Conservation (phyloP, 2,113 vertebrate species). For the Dunckerocampus dactyliophorus region DNA sequence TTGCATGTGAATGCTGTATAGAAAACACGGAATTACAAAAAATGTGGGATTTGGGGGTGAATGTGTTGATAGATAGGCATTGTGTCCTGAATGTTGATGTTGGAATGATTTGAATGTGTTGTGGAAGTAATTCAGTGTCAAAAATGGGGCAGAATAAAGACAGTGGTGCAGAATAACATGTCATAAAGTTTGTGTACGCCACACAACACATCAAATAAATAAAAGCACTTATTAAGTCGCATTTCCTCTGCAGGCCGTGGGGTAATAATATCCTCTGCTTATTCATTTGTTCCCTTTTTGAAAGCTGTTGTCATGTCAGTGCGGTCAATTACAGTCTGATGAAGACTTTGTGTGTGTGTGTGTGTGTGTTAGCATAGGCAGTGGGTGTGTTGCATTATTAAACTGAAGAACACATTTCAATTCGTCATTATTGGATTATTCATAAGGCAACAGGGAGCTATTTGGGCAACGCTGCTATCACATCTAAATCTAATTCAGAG, state of each 20-base stretch:
- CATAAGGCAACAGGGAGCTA: slow-evolving; percentile 26
- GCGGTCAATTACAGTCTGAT: slow-evolving; percentile 18
- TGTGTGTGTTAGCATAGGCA: not conserved
- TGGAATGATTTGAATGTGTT: too few relatives aligned
- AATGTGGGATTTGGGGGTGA: too few relatives aligned
- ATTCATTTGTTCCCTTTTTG: slow-evolving; percentile 12
- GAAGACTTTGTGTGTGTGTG: not conserved
- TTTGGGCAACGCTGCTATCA: slow-evolving; percentile 12
- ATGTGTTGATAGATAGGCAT: too few relatives aligned
- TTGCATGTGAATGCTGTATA: too few relatives aligned
- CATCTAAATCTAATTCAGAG: slow-evolving; percentile 4
- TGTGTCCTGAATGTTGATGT: too few relatives aligned
- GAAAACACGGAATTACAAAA: too few relatives aligned
- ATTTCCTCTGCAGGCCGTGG: not conserved
- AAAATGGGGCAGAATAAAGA: too few relatives aligned
- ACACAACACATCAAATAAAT: not conserved
- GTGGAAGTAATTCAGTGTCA: too few relatives aligned
- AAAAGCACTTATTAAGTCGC: not conserved
- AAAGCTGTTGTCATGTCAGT: slow-evolving; percentile 11
- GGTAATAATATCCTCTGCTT: not conserved
- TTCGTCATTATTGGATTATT: slow-evolving; percentile 44
- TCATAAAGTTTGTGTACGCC: too few relatives aligned
- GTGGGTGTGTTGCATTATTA: slow-evolving; percentile 38
- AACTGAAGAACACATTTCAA: slow-evolving; percentile 27
- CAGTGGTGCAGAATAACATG: too few relatives aligned